Conservation (phyloP, 2,797 vertebrate species). For the Hypotaenidia philippensis region DNA sequence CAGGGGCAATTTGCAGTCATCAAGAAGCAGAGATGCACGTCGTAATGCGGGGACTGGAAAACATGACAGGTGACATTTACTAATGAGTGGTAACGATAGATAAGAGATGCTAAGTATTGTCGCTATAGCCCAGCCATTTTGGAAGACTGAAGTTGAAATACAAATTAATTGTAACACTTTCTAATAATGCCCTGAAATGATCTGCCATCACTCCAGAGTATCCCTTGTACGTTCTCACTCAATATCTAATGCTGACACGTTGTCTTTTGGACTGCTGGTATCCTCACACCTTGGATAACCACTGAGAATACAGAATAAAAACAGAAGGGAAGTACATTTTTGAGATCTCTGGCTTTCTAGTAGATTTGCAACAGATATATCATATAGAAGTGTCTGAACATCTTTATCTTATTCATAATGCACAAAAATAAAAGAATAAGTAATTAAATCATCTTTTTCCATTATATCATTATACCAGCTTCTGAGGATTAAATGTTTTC, state of each 20-base stretch:
- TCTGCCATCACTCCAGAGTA: not conserved
- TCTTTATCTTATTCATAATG: not conserved
- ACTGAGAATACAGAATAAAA: not conserved
- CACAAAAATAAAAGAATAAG: not conserved
- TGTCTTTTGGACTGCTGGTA: not conserved
- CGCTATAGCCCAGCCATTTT: constrained; percentile 15
- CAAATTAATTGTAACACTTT: not conserved
- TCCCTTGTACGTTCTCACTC: not conserved
- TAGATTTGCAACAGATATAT: not conserved
- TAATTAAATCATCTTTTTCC: not conserved
- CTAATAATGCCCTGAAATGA: not conserved
- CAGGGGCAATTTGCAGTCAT: not conserved
- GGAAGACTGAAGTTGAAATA: not conserved
- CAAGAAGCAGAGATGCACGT: not conserved
- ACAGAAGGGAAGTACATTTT: not conserved
- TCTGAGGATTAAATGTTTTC: not conserved
- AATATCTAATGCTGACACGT: not conserved
- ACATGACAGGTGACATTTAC: constrained; percentile 56
- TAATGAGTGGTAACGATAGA: constrained; percentile 43
- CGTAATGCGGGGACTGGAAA: constrained; percentile 5
- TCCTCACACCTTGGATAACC: not conserved
- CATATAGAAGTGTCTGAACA: not conserved
- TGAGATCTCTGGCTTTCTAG: not conserved
- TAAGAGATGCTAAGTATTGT: not conserved
- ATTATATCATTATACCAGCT: not conserved